Percentiles rank a stretch among this genome's conserved stretches.
Conservation (phyloP, 2,888 invertebrate species). For the Euplexia lucipara region DNA sequence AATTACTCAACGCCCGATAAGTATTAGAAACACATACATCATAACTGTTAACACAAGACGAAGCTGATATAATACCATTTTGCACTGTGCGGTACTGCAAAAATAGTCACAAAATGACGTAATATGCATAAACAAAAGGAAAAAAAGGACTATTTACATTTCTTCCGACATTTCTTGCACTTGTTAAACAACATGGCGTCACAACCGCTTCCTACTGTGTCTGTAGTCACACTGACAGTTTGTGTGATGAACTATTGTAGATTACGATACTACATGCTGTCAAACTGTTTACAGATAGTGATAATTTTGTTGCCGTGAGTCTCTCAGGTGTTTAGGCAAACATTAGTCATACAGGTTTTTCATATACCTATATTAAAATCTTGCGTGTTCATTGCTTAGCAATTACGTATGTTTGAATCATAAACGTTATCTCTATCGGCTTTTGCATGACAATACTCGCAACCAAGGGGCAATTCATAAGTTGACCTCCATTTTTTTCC, state of each 20-base stretch:
- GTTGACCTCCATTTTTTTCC: not conserved
- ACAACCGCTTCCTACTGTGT: slow-evolving; percentile 18
- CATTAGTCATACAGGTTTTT: slow-evolving; percentile 14
- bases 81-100: too few relatives aligned
- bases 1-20: slow-evolving; percentile 24
- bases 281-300: slow-evolving; percentile 36
- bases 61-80: too few relatives aligned
- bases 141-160: slow-evolving; percentile 76
- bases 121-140: slow-evolving; percentile 29
- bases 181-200: slow-evolving; percentile 82
- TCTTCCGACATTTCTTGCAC: slow-evolving; percentile 83
- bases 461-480: not conserved
- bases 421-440: slow-evolving; percentile 1
- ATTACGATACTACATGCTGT: slow-evolving; percentile 32
- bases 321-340: slow-evolving; percentile 6
- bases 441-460: not conserved
- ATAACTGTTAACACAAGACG: too few relatives aligned
- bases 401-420: slow-evolving; percentile 4
- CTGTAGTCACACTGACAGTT: slow-evolving; percentile 22
- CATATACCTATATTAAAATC: not conserved
- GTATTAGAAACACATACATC: not conserved
- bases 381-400: not conserved
- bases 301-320: slow-evolving; percentile 23
- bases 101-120: slow-evolving; percentile 16
- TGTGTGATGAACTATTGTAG: slow-evolving; percentile 2